Evolutionary conservation across 2,888 invertebrate genomes (phyloP).

Genomic region (Caenorhabditis japonica): DNA sequence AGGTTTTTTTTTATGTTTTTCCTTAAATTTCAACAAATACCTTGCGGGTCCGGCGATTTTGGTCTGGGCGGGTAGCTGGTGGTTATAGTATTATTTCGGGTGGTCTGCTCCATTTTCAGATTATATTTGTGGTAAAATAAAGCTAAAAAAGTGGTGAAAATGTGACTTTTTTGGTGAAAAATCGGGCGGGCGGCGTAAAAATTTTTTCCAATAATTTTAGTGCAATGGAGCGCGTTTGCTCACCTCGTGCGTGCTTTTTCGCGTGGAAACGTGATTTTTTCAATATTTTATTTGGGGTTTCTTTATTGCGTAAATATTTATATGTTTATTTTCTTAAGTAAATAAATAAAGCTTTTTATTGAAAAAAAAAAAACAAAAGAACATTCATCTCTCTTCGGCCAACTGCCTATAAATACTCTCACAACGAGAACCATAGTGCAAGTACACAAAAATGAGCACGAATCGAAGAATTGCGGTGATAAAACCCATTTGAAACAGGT

Average conservation of each 20-base stretch:
- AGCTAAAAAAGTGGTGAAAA: constrained; percentile 3
- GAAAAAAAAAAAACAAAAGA: neutral
- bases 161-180: neutral
- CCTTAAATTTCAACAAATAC: constrained; percentile 6
- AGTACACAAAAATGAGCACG: neutral
- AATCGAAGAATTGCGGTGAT: neutral
- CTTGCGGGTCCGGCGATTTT: constrained; percentile 27
- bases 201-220: constrained; percentile 3
- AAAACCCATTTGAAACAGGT: neutral
- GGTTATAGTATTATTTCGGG: constrained; percentile 11
- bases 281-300: neutral
- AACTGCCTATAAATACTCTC: neutral
- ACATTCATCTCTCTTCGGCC: neutral
- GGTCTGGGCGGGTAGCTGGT: constrained; percentile 28
- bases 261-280: constrained; percentile 5
- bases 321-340: neutral
- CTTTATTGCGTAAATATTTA: neutral
- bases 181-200: neutral
- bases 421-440: neutral
- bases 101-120: constrained; percentile 17
- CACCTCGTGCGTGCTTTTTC: neutral
- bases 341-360: neutral
- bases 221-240: constrained; percentile 18
- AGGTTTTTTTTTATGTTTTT: neutral
- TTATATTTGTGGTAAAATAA: neutral